Percentiles rank a stretch among this genome's conserved stretches.
Evolutionary conservation across 2,113 vertebrate genomes (phyloP).

Genomic region (Castor canadensis): DNA sequence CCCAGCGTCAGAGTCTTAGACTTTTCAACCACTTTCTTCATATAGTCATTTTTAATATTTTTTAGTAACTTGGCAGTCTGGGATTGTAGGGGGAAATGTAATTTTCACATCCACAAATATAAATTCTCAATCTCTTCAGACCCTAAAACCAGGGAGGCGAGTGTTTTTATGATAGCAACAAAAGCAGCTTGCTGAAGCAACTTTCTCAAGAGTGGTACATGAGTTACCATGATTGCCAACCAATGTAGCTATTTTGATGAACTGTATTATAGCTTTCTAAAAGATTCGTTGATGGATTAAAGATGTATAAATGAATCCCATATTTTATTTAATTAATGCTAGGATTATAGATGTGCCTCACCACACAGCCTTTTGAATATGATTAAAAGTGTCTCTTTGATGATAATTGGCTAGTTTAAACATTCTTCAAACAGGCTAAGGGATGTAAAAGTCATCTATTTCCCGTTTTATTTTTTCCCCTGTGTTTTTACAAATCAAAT

Average conservation of each 20-base stretch:
- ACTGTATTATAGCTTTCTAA: constrained; percentile 36
- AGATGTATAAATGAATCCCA: constrained; percentile 27
- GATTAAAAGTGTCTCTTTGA: constrained; percentile 44
- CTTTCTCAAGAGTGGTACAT: not conserved
- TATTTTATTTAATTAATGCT: constrained; percentile 11
- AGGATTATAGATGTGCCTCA: not conserved
- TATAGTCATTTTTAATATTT: constrained; percentile 6
- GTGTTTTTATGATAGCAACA: not conserved
- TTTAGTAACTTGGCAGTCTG: constrained; percentile 27
- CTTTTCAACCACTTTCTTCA: constrained; percentile 22
- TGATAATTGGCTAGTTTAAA: constrained; percentile 24
- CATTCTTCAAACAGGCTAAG: constrained; percentile 25
- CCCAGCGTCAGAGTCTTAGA: not conserved
- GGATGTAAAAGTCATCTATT: not conserved
- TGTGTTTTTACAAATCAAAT: not conserved
- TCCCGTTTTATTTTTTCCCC: not conserved
- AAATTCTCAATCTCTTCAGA: constrained; percentile 27
- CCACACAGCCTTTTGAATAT: not conserved
- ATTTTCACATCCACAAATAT: constrained; percentile 24
- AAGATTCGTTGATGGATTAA: constrained; percentile 21
- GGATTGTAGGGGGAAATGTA: constrained; percentile 3
- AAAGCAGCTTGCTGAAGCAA: not conserved
- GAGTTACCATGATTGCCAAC: not conserved
- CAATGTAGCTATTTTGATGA: constrained; percentile 37
- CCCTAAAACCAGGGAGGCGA: not conserved